Evolutionary conservation across 2,113 vertebrate species (phyloP).

Genomic region (Emberiza fucata): DNA sequence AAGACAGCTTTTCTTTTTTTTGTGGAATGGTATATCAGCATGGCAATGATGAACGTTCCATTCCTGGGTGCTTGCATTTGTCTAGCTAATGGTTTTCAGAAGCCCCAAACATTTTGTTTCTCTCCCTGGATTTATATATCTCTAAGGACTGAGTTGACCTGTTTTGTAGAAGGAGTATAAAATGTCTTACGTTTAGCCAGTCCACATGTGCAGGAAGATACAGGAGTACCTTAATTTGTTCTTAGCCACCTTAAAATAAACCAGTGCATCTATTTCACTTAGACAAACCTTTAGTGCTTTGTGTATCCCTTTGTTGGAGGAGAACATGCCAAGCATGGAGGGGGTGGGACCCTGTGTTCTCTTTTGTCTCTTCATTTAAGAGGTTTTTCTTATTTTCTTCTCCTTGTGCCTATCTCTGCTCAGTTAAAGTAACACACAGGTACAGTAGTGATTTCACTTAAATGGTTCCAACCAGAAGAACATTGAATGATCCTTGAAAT

Average conservation of each 20-base stretch:
- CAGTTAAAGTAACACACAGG: not conserved
- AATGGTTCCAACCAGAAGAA: not conserved
- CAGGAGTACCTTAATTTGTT: not conserved
- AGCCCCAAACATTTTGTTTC: not conserved
- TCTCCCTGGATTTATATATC: not conserved
- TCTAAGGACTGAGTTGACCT: not conserved
- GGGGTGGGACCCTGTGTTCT: not conserved
- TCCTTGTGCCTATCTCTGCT: not conserved
- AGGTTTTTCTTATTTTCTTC: not conserved
- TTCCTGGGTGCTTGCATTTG: not conserved
- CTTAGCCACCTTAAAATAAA: not conserved
- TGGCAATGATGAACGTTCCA: not conserved
- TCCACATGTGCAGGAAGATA: not conserved
- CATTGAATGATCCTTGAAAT: not conserved
- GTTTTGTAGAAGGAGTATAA: not conserved
- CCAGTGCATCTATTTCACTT: not conserved
- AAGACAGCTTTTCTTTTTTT: not conserved
- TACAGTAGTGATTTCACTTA: not conserved
- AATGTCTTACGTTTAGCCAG: not conserved
- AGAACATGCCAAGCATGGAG: not conserved
- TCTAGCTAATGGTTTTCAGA: not conserved
- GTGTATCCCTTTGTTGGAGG: not conserved
- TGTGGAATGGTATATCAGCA: not conserved
- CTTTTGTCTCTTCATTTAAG: not conserved
- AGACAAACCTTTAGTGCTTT: not conserved